A percentile compares a stretch with the other conserved stretches of the same genome.
Conservation (phyloP, 2,888 invertebrate genomes). For the Drosophila multiciliata region DNA sequence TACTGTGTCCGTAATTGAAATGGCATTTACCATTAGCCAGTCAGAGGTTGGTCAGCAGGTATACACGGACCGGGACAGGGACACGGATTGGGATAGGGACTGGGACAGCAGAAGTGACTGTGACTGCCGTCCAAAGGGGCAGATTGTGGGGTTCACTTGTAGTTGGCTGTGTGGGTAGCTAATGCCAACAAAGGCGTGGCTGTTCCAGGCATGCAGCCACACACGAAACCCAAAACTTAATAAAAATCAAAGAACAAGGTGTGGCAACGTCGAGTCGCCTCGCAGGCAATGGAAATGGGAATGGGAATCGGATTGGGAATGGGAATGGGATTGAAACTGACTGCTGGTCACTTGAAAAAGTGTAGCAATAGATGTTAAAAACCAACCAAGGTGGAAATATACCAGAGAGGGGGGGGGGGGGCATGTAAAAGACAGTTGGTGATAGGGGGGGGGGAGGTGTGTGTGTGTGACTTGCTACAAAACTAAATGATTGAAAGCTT, state of each 20-base stretch:
- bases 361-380: slow-evolving; percentile 33
- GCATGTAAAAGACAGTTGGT: slow-evolving; percentile 13
- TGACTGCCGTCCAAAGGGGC: slow-evolving; percentile 5
- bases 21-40: slow-evolving; percentile 77
- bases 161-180: slow-evolving; percentile 28
- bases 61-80: not conserved
- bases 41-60: slow-evolving; percentile 16
- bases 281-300: slow-evolving; percentile 2
- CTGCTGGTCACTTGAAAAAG: slow-evolving; percentile 60
- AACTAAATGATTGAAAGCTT: slow-evolving; percentile 77
- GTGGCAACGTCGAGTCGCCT: slow-evolving; percentile 53
- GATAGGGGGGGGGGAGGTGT: not conserved
- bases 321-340: slow-evolving; percentile 39
- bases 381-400: slow-evolving; percentile 14
- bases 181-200: slow-evolving; percentile 65
- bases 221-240: slow-evolving; percentile 73
- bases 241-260: slow-evolving; percentile 77
- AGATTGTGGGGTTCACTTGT: slow-evolving; percentile 22
- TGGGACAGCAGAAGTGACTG: not conserved
- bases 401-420: slow-evolving; percentile 3
- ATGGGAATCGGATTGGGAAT: not conserved
- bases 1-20: slow-evolving; percentile 78
- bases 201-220: slow-evolving; percentile 35
- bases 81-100: not conserved
- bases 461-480: slow-evolving; percentile 17